Conservation (phyloP, 2,888 invertebrate species). For the Helicoverpa assulta region DNA sequence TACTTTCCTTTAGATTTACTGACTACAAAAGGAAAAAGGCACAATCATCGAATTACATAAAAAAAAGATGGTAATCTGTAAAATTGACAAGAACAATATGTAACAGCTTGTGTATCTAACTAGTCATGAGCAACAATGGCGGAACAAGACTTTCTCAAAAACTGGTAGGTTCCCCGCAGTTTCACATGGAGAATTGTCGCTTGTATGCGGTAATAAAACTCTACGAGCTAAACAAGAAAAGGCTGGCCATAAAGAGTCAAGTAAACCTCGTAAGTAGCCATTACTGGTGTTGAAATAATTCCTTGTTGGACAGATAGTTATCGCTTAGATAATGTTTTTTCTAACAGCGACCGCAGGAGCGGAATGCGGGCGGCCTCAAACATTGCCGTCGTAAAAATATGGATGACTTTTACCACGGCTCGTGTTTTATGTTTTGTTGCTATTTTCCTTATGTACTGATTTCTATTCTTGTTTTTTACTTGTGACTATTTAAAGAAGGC, state of each 20-base stretch:
- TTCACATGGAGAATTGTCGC: slow-evolving; percentile 11
- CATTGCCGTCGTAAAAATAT: slow-evolving; percentile 46
- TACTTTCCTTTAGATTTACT: too few relatives aligned
- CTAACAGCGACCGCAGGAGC: slow-evolving; percentile 45
- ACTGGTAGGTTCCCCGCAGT: slow-evolving; percentile 7
- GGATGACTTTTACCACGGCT: slow-evolving; percentile 36
- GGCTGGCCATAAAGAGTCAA: slow-evolving; percentile 13
- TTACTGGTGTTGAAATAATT: slow-evolving; percentile 54
- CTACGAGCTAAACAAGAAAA: slow-evolving; percentile 26
- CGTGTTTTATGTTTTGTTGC: slow-evolving; percentile 14
- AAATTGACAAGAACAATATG: background rate
- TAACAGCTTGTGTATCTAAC: background rate
- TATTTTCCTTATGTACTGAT: slow-evolving; percentile 4
- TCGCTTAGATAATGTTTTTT: slow-evolving; percentile 57
- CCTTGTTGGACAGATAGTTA: slow-evolving; percentile 37
- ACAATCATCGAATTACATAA: background rate
- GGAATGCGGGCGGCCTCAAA: slow-evolving; percentile 63
- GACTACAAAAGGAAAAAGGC: too few relatives aligned
- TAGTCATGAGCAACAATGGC: background rate
- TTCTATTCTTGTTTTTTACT: background rate
- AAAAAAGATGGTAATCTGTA: background rate
- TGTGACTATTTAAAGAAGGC: too few relatives aligned
- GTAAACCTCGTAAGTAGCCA: slow-evolving; percentile 25
- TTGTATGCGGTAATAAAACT: slow-evolving; percentile 20
- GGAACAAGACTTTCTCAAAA: slow-evolving; percentile 19